These are phyloP conservation scores for Mythimna albipuncta DNA, from an alignment of 2,888 invertebrate species.

Conservation along the genomic window DNA sequence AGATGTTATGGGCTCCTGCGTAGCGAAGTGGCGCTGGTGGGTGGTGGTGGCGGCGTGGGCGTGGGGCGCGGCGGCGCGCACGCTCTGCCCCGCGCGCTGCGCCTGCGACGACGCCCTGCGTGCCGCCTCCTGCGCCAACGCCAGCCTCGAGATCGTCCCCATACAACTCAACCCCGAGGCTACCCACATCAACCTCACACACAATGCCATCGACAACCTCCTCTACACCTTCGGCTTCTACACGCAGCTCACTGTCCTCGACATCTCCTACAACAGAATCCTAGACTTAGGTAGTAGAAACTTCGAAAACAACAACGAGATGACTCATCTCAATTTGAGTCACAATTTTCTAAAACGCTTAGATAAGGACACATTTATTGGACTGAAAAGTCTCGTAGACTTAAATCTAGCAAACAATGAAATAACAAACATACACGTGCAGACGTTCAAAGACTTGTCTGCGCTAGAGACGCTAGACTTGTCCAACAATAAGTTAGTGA, in stretches of 20 bases:
- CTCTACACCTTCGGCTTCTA: conserved; percentile 95
- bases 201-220: conserved; percentile 95
- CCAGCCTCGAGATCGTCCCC: conserved; percentile 95
- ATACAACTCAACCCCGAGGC: conserved; percentile 97
- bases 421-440: conserved; percentile 93
- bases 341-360: conserved; percentile 93
- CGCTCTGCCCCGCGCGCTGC: conserved; percentile 95
- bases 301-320: conserved; percentile 94
- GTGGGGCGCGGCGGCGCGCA: conserved; percentile 89
- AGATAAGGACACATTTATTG: conserved; percentile 94
- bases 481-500: conserved; percentile 94
- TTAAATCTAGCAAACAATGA: conserved; percentile 95
- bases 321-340: conserved; percentile 94
- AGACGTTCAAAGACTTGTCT: conserved; percentile 95
- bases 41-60: conserved; percentile 90
- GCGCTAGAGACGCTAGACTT: conserved; percentile 94
- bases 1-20: conserved; percentile 90
- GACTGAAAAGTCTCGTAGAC: conserved; percentile 92
- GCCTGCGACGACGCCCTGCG: conserved; percentile 95
- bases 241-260: conserved; percentile 94
- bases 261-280: conserved; percentile 95
- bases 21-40: conserved; percentile 89
- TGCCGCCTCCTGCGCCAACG: conserved; percentile 94
- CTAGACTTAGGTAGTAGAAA: conserved; percentile 95
- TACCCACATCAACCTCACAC: conserved; percentile 95